Evolutionary conservation across 37 sponge, comb jelly and placozoan species (phyloP), one percentile per base, ranked within the genome.

Genomic region (Mnemiopsis leidyi): DNA sequence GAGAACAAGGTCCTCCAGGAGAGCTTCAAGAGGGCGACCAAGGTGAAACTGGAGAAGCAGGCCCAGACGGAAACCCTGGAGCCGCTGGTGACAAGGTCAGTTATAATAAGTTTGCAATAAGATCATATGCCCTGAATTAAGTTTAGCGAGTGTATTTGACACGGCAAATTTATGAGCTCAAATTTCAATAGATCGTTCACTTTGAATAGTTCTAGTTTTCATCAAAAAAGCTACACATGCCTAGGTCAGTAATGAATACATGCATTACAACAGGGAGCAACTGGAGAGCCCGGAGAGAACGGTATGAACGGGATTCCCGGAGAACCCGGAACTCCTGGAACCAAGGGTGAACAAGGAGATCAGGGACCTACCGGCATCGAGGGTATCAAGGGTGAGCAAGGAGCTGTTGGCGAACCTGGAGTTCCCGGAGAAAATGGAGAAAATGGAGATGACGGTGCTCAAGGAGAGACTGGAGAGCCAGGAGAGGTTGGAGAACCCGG

Each of bases 271-370:
- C 73, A 69, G 73, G 73, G 73, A 28, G 29, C 2, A 69, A 38
- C 23, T 13, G 90, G 40, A 85, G 82, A 79, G 21, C 36, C 82
- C 36, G 82, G 82, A 40, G 61, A 40, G 5, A 1, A 40, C 68
- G 94, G 94, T 0, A 40, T 16, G 16, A 76, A 92, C 7, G 95
- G 95, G 92, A 68, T 34, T 20, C 83, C 68, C n/a, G 95, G 94
- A 1, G 61, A 0, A 38, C 40, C 23, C 18, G 94, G 94, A 0
- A 25, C 25, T 1, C 30, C 40, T 29, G 90, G 90, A n/a, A 13
- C 40, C 90, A 7, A 39, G 18, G 90, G 90, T 28, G 61, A 0
- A 23, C 48, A 31, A 9, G 79, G 79, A 77, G 36, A 34, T 77
- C 18, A 77, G 7, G 79, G 79, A 34, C 32, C 26, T 18, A 28